Percentiles rank a stretch among this genome's conserved stretches.
Conservation (phyloP, 2,113 vertebrate genomes). For the Deroptyus accipitrinus region DNA sequence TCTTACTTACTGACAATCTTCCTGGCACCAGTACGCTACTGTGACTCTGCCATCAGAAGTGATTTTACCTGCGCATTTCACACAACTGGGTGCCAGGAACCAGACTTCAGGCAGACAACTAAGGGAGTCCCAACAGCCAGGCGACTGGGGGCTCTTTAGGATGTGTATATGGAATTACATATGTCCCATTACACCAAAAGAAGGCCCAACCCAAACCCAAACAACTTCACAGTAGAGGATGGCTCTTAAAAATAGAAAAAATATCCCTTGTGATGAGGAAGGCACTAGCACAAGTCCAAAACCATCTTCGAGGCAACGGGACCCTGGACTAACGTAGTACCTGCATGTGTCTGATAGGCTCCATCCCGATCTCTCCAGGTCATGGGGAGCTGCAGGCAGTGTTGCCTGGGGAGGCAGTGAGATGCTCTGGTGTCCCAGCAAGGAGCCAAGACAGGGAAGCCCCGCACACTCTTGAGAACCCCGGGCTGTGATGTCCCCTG, state of each 20-base stretch:
- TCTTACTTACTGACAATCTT: not conserved
- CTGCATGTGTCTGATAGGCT: not conserved
- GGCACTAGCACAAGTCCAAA: not conserved
- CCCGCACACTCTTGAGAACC: not conserved
- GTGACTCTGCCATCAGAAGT: not conserved
- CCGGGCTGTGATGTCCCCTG: not conserved
- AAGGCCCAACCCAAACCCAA: not conserved
- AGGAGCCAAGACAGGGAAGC: not conserved
- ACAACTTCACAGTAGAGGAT: not conserved
- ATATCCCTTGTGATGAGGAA: not conserved
- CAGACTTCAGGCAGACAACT: not conserved
- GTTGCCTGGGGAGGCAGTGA: not conserved
- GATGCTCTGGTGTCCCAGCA: not conserved
- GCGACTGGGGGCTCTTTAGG: not conserved
- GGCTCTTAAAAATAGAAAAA: not conserved
- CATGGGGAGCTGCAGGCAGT: not conserved
- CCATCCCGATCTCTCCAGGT: not conserved
- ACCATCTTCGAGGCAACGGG: not conserved
- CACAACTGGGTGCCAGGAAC: not conserved
- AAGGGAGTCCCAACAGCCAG: not conserved
- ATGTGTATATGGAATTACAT: not conserved
- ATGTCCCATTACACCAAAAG: not conserved
- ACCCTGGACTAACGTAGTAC: not conserved
- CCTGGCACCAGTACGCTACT: not conserved
- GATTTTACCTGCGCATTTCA: not conserved